A percentile compares a stretch with the other conserved stretches of the same genome.
phyloP scores from a whole-genome alignment of 2,797 vertebrate genomes.

The Schizopygopsis malacanthus region DNA sequence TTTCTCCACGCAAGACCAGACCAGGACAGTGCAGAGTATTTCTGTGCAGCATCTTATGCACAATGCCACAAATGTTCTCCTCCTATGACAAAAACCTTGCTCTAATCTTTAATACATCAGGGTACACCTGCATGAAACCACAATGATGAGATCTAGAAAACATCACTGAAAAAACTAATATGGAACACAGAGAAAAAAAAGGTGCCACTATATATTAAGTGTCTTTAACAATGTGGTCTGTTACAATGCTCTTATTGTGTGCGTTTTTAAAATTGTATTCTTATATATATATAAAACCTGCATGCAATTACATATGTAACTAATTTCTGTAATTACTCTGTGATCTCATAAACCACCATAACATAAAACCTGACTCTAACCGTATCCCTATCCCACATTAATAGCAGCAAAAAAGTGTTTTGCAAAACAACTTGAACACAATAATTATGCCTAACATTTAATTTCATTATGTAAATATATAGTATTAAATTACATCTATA shows the following conservation, averaged over 20 bases:
- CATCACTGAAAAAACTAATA: not conserved
- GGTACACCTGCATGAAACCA: slow-evolving; percentile 37
- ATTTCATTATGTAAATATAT: not conserved
- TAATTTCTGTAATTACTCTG: not conserved
- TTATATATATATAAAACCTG: too few relatives aligned
- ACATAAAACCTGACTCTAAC: too few relatives aligned
- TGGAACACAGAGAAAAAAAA: not conserved
- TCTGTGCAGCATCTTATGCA: slow-evolving; percentile 59
- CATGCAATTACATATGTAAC: not conserved
- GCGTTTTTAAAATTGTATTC: not conserved
- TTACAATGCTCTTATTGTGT: not conserved
- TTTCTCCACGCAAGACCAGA: slow-evolving; percentile 22
- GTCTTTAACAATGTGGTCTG: too few relatives aligned
- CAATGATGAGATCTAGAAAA: not conserved
- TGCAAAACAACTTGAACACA: not conserved
- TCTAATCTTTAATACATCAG: not conserved
- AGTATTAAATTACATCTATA: not conserved
- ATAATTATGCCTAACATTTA: not conserved
- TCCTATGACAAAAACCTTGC: slow-evolving; percentile 42
- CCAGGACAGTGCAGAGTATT: slow-evolving; percentile 55
- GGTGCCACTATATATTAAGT: not conserved
- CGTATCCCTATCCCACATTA: not conserved
- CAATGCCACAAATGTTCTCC: slow-evolving; percentile 35
- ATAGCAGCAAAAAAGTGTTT: not conserved
- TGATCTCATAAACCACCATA: too few relatives aligned